Percentiles rank a stretch among this genome's conserved stretches.
phyloP scores from a whole-genome alignment of 1,140 invertebrate species.

The Phocides pigmalion region DNA sequence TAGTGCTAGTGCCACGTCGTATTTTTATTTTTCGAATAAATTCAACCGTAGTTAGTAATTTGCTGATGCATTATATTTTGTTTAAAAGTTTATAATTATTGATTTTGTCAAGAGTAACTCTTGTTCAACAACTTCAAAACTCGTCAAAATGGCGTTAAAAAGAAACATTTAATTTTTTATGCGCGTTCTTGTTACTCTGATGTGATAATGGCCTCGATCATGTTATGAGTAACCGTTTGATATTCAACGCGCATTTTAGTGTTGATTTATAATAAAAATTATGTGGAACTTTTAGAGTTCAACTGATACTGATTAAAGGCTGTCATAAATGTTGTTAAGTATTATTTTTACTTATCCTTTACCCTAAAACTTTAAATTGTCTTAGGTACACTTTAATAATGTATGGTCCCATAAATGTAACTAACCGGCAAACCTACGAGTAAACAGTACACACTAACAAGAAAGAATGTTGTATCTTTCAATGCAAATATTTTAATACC shows the following conservation, averaged over 20 bases:
- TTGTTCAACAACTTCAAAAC: conserved; percentile 7
- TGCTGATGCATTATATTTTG: conserved; percentile 58
- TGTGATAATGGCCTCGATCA: conserved; percentile 32
- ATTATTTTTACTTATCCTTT: conserved; percentile 52
- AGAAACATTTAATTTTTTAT: conserved; percentile 19
- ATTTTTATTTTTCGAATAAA: conserved; percentile 46
- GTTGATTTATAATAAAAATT: conserved; percentile 57
- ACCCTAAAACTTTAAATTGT: too few species aligned
- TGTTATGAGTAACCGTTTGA: conserved; percentile 34
- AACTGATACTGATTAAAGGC: conserved; percentile 72
- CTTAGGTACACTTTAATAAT: too few species aligned
- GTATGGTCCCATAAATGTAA: too few species aligned
- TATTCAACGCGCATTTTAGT: conserved; percentile 39
- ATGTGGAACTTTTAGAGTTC: conserved; percentile 58
- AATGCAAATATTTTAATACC: too few species aligned
- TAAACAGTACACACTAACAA: too few species aligned
- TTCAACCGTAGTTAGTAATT: conserved; percentile 41
- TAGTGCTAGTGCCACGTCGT: conserved; percentile 47
- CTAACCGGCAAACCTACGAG: too few species aligned
- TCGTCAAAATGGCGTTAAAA: conserved; percentile 9
- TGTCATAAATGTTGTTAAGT: conserved; percentile 62
- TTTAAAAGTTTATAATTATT: conserved; percentile 58
- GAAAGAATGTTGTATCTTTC: too few species aligned
- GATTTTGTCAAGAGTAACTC: conserved; percentile 36
- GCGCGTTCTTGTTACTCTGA: conserved; percentile 21